phyloP scores from a whole-genome alignment of 2,797 vertebrate genomes.

The Acanthurus tractus region DNA sequence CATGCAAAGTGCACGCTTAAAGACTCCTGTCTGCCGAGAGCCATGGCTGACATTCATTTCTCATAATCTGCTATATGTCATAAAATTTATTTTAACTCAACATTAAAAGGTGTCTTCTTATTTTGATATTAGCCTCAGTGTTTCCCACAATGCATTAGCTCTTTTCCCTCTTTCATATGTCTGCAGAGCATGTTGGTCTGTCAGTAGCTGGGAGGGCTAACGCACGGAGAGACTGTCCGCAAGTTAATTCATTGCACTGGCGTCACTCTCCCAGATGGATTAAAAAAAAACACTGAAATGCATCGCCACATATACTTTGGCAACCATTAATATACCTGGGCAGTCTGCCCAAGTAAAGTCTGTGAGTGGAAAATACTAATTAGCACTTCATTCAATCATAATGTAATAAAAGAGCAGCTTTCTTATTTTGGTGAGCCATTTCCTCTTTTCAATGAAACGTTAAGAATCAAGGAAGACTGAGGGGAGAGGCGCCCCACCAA shows the following conservation, averaged over 20 bases:
- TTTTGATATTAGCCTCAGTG: not conserved
- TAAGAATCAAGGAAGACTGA: slow-evolving; percentile 4
- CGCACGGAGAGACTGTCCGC: too few species aligned
- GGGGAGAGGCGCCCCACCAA: slow-evolving; percentile 6
- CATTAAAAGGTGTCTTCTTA: not conserved
- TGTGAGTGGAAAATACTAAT: not conserved
- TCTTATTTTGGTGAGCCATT: slow-evolving; percentile 5
- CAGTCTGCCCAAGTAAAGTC: too few species aligned
- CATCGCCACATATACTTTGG: too few species aligned
- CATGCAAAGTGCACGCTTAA: not conserved
- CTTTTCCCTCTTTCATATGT: too few species aligned
- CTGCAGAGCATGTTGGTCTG: too few species aligned
- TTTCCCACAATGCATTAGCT: too few species aligned
- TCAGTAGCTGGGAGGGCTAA: too few species aligned
- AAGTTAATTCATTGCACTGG: too few species aligned
- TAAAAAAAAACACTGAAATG: too few species aligned
- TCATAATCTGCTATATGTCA: not conserved
- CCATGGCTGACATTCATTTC: not conserved
- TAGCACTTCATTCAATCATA: not conserved
- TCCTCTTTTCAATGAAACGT: slow-evolving; percentile 27
- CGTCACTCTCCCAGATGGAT: too few species aligned
- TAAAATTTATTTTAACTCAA: not conserved
- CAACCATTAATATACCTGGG: too few species aligned
- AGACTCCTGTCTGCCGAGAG: not conserved
- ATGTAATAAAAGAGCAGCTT: not conserved